Evolutionary conservation across 2,113 vertebrate species (phyloP).

Genomic region (Himantopus leucocephalus): DNA sequence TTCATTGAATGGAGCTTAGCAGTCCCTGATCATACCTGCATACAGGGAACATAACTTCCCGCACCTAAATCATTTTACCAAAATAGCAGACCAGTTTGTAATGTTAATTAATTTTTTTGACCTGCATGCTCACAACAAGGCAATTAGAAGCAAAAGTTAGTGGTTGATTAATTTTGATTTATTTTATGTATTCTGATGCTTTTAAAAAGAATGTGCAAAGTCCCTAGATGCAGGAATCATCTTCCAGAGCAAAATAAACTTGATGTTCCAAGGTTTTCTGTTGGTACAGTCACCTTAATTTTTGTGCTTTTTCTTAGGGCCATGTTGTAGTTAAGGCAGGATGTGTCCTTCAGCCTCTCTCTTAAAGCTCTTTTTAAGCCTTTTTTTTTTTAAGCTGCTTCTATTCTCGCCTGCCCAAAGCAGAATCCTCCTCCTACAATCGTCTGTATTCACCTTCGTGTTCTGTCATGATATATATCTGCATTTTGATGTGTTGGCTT

Average conservation of each 20-base stretch:
- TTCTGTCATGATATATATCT: not conserved
- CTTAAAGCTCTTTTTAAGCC: not conserved
- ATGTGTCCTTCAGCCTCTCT: not conserved
- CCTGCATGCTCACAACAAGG: not conserved
- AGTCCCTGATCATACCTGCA: not conserved
- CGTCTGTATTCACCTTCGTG: not conserved
- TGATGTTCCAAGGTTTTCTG: not conserved
- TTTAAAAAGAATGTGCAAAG: not conserved
- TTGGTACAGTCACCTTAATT: not conserved
- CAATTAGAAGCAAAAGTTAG: not conserved
- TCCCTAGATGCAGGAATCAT: not conserved
- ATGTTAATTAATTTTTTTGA: not conserved
- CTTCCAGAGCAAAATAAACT: not conserved
- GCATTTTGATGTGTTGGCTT: not conserved
- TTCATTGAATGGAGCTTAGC: not conserved
- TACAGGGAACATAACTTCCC: not conserved
- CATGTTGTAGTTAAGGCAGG: not conserved
- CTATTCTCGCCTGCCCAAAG: not conserved
- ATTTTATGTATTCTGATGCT: not conserved
- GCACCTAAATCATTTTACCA: not conserved
- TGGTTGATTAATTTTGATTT: not conserved
- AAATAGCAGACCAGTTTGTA: not conserved
- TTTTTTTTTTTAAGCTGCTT: not conserved
- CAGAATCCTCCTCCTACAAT: not conserved
- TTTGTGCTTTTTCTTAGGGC: not conserved